These are phyloP conservation scores for Metallyticus violacea DNA, from an alignment of 2,888 invertebrate species.

Conservation along the genomic window DNA sequence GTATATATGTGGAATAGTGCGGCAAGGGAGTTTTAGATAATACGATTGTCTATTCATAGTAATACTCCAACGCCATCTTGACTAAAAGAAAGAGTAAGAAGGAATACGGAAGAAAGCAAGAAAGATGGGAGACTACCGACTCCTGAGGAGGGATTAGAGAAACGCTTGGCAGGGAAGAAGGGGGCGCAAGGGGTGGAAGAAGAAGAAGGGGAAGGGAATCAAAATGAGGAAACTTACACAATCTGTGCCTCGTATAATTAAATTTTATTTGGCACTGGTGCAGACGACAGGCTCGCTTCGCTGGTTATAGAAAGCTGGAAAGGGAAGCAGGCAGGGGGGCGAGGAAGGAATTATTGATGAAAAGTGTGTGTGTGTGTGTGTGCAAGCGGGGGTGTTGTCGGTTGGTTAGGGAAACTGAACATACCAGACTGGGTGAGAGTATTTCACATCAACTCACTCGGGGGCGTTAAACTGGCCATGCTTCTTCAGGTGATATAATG, in stretches of 20 bases:
- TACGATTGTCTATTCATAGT: slow-evolving; percentile 29
- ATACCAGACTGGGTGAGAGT: neutral
- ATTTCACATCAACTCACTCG: neutral
- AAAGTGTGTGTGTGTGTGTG: slow-evolving; percentile 6
- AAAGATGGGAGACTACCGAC: neutral
- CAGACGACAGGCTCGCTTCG: slow-evolving; percentile 18
- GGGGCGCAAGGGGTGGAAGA: neutral
- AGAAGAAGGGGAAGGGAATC: slow-evolving; percentile 16
- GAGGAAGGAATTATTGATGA: slow-evolving; percentile 24
- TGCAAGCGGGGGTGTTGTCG: neutral
- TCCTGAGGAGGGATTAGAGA: neutral
- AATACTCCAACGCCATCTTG: slow-evolving; percentile 17
- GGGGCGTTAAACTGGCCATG: no score
- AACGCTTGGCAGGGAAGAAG: neutral
- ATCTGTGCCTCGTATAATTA: slow-evolving; percentile 22
- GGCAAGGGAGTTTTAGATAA: slow-evolving; percentile 16
- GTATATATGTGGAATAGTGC: slow-evolving; percentile 8
- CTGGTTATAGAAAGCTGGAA: neutral
- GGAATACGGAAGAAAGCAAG: neutral
- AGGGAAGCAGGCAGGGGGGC: neutral
- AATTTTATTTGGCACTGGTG: slow-evolving; percentile 26
- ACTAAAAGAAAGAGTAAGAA: slow-evolving; percentile 18
- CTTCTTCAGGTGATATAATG: no score
- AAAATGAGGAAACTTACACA: slow-evolving; percentile 30
- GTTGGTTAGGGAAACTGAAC: neutral